Conservation (phyloP, 2,797 vertebrate species). For the Acipenser ruthenus region DNA sequence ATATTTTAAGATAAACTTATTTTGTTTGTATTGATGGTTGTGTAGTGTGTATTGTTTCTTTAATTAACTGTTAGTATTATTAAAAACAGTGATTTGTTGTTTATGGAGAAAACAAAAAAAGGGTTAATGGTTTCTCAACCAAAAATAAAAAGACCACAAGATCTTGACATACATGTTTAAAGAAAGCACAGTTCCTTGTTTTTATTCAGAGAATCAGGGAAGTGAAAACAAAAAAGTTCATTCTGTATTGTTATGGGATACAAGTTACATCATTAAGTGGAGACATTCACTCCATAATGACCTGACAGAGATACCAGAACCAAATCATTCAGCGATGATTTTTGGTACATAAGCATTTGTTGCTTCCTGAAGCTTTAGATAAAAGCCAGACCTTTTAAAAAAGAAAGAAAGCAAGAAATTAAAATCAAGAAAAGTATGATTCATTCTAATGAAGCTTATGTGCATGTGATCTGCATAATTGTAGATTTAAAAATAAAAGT, state of each 20-base stretch:
- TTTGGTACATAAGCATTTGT: too few relatives aligned
- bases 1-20: constrained; percentile 7
- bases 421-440: too few relatives aligned
- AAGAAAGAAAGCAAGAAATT: too few relatives aligned
- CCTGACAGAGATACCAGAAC: too few relatives aligned
- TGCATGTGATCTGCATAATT: too few relatives aligned
- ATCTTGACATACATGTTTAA: neutral
- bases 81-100: neutral
- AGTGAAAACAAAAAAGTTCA: neutral
- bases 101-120: neutral
- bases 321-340: too few relatives aligned
- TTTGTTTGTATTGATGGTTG: constrained; percentile 25
- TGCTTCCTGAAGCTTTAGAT: too few relatives aligned
- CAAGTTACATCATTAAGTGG: too few relatives aligned
- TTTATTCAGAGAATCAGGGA: neutral
- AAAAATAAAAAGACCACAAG: constrained; percentile 1
- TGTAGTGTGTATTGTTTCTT: constrained; percentile 13
- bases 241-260: too few relatives aligned
- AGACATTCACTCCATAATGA: too few relatives aligned
- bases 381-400: neutral
- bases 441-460: too few relatives aligned
- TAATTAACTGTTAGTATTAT: neutral
- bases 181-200: neutral
- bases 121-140: neutral
- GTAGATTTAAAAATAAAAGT: too few relatives aligned